These are phyloP conservation scores for Drosophila nasuta DNA, from an alignment of 1,140 invertebrate species.

Conservation along the genomic window DNA sequence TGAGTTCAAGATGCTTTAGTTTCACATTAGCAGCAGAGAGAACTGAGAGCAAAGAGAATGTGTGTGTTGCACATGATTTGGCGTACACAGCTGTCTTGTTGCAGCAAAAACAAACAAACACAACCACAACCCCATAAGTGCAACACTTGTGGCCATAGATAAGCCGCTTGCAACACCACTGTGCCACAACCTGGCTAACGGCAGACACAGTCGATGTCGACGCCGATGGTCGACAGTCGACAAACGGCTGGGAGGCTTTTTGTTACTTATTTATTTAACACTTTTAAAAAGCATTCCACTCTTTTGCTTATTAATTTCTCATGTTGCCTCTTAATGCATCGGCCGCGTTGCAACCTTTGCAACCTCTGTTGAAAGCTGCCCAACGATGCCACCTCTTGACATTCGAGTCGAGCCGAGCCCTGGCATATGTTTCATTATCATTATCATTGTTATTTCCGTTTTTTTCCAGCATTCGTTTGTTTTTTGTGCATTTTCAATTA, in stretches of 20 bases:
- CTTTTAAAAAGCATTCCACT: conserved; percentile 83
- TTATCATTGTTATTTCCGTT: conserved; percentile 52
- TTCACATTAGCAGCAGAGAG: conserved; percentile 12
- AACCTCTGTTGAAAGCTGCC: neutral
- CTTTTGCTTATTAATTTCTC: conserved; percentile 82
- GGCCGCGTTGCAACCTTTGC: neutral
- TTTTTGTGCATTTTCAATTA: conserved; percentile 70
- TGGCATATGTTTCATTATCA: conserved; percentile 66
- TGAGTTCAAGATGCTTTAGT: too few species aligned
- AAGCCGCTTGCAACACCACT: conserved; percentile 64
- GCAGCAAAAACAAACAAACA: conserved; percentile 6
- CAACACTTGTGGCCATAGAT: conserved; percentile 63
- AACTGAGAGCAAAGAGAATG: too few species aligned
- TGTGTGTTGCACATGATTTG: neutral
- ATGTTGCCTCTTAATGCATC: conserved; percentile 77
- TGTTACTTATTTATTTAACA: conserved; percentile 84
- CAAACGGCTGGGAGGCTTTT: conserved; percentile 59
- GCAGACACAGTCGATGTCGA: too few species aligned
- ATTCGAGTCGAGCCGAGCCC: conserved; percentile 16
- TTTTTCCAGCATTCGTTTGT: conserved; percentile 23
- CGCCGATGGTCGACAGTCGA: neutral
- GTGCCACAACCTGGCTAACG: conserved; percentile 19
- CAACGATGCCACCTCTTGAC: conserved; percentile 7
- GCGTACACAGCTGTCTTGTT: conserved; percentile 9
- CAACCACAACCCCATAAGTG: conserved; percentile 17